Evolutionary conservation across 2,113 vertebrate species (phyloP).

Genomic region (Cavia aperea): DNA sequence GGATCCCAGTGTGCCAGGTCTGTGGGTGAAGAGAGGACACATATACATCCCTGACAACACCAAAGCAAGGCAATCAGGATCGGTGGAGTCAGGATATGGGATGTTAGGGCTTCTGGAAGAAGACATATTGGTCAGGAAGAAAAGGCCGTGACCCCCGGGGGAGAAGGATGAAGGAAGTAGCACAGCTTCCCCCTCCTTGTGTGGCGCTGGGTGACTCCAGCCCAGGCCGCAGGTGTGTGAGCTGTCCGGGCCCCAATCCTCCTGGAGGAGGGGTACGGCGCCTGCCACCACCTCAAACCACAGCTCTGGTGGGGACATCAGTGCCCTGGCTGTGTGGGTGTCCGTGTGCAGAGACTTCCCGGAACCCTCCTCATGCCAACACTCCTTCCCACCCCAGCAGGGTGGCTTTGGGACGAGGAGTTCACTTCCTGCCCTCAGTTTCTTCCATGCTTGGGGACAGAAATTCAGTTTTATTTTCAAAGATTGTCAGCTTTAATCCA

Average conservation of each 20-base stretch:
- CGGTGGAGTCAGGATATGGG: not conserved
- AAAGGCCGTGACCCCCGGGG: not conserved
- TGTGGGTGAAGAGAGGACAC: not conserved
- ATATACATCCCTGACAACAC: no score
- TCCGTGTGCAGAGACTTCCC: not conserved
- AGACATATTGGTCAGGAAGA: not conserved
- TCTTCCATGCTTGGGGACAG: not conserved
- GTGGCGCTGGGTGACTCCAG: not conserved
- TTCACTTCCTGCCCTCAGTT: not conserved
- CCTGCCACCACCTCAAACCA: rapidly evolving
- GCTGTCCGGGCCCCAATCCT: not conserved
- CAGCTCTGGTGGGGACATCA: not conserved
- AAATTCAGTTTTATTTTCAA: not conserved
- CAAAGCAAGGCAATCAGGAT: not conserved
- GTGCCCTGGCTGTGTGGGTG: rapidly evolving
- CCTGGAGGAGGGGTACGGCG: no score
- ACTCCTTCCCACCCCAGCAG: no score
- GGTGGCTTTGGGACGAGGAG: not conserved
- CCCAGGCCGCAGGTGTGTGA: not conserved
- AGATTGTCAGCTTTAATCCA: not conserved
- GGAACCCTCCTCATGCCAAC: rapidly evolving
- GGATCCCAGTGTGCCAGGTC: not conserved
- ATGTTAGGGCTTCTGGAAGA: not conserved
- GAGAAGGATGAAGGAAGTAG: not conserved
- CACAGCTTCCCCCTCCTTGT: not conserved